Evolutionary conservation across 2,888 invertebrate species (phyloP).

Genomic region (Cylloceria caligata): DNA sequence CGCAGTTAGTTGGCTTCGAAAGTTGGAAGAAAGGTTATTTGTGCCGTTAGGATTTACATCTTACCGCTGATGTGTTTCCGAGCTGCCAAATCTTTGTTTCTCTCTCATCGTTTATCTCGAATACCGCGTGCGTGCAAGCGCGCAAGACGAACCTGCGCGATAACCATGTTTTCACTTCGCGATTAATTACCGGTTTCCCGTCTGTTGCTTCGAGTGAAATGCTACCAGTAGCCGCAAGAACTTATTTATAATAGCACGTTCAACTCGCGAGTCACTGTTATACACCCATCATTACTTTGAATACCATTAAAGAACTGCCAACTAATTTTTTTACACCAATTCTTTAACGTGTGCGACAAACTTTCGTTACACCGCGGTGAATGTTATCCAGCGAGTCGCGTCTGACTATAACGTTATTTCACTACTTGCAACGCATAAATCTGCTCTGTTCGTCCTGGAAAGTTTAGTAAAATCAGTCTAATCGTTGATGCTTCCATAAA

Average conservation of each 20-base stretch:
- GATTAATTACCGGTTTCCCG: constrained; percentile 64
- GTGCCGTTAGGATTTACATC: constrained; percentile 54
- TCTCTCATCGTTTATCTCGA: constrained; percentile 15
- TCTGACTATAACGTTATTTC: constrained; percentile 58
- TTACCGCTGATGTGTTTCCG: constrained; percentile 20
- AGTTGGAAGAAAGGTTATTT: constrained; percentile 63
- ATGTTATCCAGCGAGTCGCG: constrained; percentile 13
- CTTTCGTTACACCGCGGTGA: constrained; percentile 22
- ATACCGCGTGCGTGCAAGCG: constrained; percentile 25
- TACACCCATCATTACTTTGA: constrained; percentile 17
- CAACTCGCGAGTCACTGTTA: constrained; percentile 7
- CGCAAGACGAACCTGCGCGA: constrained; percentile 40
- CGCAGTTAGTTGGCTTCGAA: constrained; percentile 48
- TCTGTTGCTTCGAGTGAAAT: constrained; percentile 61
- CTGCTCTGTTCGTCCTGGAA: background rate
- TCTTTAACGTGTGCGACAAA: background rate
- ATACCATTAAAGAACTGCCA: background rate
- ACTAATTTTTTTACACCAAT: constrained; percentile 2
- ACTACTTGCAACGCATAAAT: constrained; percentile 51
- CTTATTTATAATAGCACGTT: constrained; percentile 34
- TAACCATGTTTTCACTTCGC: constrained; percentile 61
- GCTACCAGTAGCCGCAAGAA: background rate
- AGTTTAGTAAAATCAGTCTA: no score
- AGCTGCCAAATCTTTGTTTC: constrained; percentile 33
- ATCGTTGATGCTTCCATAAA: background rate